phyloP scores from a whole-genome alignment of 2,797 vertebrate genomes.

The Yasuhikotakia modesta region DNA sequence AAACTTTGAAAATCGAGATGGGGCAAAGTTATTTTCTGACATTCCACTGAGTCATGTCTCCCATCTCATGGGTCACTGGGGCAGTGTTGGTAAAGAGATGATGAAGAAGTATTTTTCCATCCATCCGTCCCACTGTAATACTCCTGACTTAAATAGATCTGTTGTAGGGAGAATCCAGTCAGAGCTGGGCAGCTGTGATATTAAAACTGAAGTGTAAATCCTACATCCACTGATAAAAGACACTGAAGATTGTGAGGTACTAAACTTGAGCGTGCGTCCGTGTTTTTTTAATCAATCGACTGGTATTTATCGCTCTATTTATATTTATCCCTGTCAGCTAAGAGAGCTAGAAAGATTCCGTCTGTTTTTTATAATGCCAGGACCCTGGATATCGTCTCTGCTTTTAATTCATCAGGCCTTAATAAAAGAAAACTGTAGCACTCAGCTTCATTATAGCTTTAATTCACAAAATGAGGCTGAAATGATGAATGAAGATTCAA shows the following conservation, averaged over 20 bases:
- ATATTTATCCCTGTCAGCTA: slow-evolving; percentile 19
- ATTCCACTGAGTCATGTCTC: slow-evolving; percentile 41
- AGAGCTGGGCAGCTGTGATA: slow-evolving; percentile 48
- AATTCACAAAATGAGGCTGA: neutral
- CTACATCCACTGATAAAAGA: slow-evolving; percentile 26
- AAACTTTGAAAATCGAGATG: slow-evolving; percentile 25
- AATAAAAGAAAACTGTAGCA: neutral
- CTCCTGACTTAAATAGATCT: slow-evolving; percentile 49
- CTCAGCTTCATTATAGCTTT: neutral
- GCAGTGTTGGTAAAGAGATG: slow-evolving; percentile 30
- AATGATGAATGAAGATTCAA: slow-evolving; percentile 3
- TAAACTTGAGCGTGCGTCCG: slow-evolving; percentile 14
- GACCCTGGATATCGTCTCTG: slow-evolving; percentile 19
- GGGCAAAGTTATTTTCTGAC: slow-evolving; percentile 23
- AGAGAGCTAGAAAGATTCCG: neutral
- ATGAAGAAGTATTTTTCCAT: slow-evolving; percentile 56
- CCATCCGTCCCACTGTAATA: slow-evolving; percentile 41
- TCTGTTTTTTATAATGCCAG: slow-evolving; percentile 9
- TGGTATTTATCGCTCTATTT: slow-evolving; percentile 8
- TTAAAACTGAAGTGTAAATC: slow-evolving; percentile 53
- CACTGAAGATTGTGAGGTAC: slow-evolving; percentile 1
- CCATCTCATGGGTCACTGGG: slow-evolving; percentile 42
- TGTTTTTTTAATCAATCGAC: neutral
- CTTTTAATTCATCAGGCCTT: slow-evolving; percentile 31
- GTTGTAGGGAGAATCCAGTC: slow-evolving; percentile 44